A percentile compares a stretch with the other conserved stretches of the same genome.
phyloP scores from a whole-genome alignment of 2,888 invertebrate genomes.

The Oscheius sp. region DNA sequence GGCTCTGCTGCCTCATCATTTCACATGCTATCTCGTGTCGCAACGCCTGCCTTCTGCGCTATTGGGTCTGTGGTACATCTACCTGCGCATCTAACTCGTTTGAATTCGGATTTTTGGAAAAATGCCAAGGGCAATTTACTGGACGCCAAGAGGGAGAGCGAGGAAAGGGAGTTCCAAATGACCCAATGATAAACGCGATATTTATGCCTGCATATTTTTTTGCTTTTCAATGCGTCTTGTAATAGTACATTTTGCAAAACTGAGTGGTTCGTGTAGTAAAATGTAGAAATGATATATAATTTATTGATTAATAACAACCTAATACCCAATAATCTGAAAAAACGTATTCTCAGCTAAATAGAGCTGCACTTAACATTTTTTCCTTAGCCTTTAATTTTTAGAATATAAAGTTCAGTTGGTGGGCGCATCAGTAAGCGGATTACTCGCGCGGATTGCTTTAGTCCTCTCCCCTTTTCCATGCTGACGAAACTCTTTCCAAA shows the following conservation, averaged over 20 bases:
- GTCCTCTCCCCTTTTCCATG: background rate
- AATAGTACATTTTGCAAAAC: no score
- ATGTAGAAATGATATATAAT: background rate
- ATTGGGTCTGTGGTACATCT: conserved; percentile 17
- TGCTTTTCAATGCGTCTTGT: no score
- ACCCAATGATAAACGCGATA: no score
- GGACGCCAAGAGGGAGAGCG: background rate
- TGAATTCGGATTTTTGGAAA: conserved; percentile 5
- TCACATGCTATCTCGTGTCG: conserved; percentile 6
- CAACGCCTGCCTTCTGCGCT: conserved; percentile 23
- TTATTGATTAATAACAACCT: no score
- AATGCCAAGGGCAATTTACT: background rate
- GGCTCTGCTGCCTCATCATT: conserved; percentile 17
- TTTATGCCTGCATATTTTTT: no score
- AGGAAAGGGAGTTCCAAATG: background rate
- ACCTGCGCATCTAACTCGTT: conserved; percentile 30
- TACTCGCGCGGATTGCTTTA: conserved; percentile 23
- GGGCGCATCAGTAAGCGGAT: conserved; percentile 21
- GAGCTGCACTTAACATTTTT: background rate
- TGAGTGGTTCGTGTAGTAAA: no score
- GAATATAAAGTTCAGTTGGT: background rate
- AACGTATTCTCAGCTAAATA: background rate
- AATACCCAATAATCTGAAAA: background rate
- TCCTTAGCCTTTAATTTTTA: background rate
- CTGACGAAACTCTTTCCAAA: no score